Conservation (phyloP, 2,113 vertebrate species). For the Erythrolamprus reginae region DNA sequence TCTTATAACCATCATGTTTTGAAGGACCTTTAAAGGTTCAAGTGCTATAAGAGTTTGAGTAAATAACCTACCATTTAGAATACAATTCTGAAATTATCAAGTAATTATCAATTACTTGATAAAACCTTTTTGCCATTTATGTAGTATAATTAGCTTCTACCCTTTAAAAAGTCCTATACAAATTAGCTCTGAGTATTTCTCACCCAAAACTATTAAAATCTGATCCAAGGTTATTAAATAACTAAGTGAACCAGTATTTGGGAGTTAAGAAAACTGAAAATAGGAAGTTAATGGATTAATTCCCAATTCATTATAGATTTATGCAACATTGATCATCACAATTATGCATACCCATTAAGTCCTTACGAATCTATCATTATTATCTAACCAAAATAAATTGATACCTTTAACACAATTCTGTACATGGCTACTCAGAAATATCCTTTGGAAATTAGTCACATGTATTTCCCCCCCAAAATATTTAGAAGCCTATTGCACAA, state of each 20-base stretch:
- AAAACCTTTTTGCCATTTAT: neutral
- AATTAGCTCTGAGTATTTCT: neutral
- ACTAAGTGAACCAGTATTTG: neutral
- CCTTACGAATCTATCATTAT: neutral
- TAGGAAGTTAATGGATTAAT: neutral
- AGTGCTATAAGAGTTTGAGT: neutral
- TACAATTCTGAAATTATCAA: neutral
- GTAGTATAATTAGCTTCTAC: neutral
- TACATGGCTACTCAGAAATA: neutral
- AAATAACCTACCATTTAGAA: neutral
- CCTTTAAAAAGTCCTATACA: neutral
- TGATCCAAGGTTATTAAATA: neutral
- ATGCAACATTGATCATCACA: neutral
- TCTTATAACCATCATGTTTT: neutral
- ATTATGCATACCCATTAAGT: neutral
- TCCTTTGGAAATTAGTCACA: neutral
- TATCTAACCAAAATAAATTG: conserved; percentile 25
- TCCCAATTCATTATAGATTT: neutral
- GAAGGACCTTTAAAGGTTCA: neutral
- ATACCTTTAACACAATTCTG: neutral
- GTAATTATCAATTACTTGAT: too few relatives aligned
- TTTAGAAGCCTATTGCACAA: neutral
- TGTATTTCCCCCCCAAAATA: neutral
- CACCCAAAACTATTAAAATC: neutral
- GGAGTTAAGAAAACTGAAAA: neutral